phyloP scores from a whole-genome alignment of 2,797 vertebrate species.

The Anguilla anguilla region DNA sequence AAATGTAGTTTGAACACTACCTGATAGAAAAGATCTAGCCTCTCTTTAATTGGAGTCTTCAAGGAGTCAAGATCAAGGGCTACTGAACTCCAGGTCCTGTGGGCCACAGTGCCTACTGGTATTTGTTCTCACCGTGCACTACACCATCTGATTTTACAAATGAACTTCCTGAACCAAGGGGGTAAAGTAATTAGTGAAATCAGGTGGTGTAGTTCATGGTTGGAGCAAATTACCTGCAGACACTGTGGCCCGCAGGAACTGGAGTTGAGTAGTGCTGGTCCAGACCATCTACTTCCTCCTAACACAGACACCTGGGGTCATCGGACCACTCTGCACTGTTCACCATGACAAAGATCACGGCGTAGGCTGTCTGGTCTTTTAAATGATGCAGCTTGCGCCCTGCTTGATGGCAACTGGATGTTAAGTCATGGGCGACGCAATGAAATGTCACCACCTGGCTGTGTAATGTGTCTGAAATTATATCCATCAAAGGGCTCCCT shows the following conservation, averaged over 20 bases:
- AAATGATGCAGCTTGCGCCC: slow-evolving; percentile 2
- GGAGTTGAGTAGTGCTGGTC: no score
- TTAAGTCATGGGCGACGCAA: not conserved
- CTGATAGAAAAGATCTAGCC: not conserved
- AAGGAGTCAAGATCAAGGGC: not conserved
- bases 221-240: no score
- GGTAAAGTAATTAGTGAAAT: no score
- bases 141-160: no score
- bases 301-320: not conserved
- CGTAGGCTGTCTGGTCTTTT: not conserved
- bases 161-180: no score
- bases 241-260: no score
- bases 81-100: no score
- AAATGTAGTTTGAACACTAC: not conserved
- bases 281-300: not conserved
- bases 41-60: not conserved
- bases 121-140: no score
- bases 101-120: no score
- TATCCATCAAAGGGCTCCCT: not conserved
- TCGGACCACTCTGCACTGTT: not conserved
- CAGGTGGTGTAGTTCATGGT: no score
- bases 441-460: slow-evolving; percentile 9
- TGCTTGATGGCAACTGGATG: slow-evolving; percentile 12
- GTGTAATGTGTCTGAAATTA: not conserved
- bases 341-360: not conserved